These are phyloP conservation scores for Scolopax rusticola DNA, from an alignment of 2,797 vertebrate genomes.

Conservation along the genomic window DNA sequence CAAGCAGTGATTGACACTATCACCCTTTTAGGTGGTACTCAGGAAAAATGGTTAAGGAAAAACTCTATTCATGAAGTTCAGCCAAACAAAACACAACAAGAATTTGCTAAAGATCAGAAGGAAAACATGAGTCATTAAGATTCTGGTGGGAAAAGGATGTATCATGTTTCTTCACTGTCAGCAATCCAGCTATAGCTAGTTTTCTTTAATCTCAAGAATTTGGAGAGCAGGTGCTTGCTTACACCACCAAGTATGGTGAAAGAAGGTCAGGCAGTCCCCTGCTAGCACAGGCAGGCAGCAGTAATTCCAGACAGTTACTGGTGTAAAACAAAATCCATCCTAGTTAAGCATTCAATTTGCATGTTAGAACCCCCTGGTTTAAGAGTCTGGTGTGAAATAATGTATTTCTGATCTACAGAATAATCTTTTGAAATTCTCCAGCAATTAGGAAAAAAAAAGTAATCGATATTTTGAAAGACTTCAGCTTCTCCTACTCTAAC, in stretches of 20 bases:
- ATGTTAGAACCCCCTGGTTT: neutral
- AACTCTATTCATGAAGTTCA: neutral
- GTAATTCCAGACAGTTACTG: neutral
- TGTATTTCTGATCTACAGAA: neutral
- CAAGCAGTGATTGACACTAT: neutral
- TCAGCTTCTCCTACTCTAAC: neutral
- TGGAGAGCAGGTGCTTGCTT: slow-evolving; percentile 42
- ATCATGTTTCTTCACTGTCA: slow-evolving; percentile 13
- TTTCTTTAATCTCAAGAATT: slow-evolving; percentile 10
- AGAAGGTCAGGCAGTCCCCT: neutral
- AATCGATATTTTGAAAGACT: neutral
- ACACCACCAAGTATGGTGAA: neutral
- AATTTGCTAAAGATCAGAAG: slow-evolving; percentile 36
- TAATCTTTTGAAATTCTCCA: neutral
- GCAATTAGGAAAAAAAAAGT: neutral
- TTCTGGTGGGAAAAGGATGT: slow-evolving; percentile 45
- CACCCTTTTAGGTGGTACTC: neutral
- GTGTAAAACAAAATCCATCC: neutral
- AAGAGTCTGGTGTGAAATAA: neutral
- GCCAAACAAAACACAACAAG: slow-evolving; percentile 44
- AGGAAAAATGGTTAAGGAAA: neutral
- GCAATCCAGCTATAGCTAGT: neutral
- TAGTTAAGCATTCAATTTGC: neutral
- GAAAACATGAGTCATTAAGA: slow-evolving; percentile 64
- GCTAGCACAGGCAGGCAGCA: neutral